Conservation (phyloP, 2,113 vertebrate species). For the Austrofundulus limnaeus region DNA sequence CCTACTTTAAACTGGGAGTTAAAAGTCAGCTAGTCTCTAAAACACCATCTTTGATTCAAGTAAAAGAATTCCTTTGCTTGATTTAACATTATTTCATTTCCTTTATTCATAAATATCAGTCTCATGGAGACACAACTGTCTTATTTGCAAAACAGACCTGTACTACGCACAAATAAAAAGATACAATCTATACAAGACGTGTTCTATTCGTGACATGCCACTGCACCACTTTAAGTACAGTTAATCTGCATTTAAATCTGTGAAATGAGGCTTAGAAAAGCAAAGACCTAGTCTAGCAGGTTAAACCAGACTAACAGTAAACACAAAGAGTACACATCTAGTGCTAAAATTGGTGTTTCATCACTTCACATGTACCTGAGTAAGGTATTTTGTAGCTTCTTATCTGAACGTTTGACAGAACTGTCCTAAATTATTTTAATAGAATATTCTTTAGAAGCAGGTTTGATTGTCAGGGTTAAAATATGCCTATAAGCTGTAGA, state of each 20-base stretch:
- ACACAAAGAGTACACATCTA: background rate
- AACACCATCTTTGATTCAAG: background rate
- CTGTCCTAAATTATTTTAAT: no score
- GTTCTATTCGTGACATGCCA: background rate
- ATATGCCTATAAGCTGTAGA: no score
- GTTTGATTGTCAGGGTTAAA: no score
- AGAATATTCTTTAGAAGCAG: no score
- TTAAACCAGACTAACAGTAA: constrained; percentile 25
- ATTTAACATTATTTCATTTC: no score
- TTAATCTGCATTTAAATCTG: background rate
- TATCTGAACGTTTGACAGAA: background rate
- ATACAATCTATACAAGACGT: no score
- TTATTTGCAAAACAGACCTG: no score
- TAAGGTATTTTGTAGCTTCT: background rate
- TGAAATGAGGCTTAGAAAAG: background rate
- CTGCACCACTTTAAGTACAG: background rate
- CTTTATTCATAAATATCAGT: no score
- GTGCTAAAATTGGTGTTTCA: no score
- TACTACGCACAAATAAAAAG: no score
- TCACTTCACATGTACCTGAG: background rate
- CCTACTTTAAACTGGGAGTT: background rate
- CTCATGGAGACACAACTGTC: no score
- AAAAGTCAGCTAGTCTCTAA: background rate
- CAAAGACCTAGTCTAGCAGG: constrained; percentile 42
- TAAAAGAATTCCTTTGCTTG: background rate